These are phyloP conservation scores for Mormyrus proboscirostris DNA, from an alignment of 2,797 vertebrate species.

Conservation along the genomic window DNA sequence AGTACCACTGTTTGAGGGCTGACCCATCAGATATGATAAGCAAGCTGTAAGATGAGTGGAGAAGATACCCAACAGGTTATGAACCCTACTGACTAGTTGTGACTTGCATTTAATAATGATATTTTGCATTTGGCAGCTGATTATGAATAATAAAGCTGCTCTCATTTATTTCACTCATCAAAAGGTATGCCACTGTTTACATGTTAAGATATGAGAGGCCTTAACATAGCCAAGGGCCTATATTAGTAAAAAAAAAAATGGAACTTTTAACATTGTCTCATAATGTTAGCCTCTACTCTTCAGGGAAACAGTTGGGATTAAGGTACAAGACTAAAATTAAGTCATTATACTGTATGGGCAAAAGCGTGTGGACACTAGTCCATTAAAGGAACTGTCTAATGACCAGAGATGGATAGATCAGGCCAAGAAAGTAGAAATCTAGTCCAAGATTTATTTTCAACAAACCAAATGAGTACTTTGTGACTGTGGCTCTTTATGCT, in stretches of 20 bases:
- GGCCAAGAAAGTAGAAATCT: neutral
- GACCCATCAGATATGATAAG: neutral
- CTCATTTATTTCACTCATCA: neutral
- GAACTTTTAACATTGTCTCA: neutral
- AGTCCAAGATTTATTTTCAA: neutral
- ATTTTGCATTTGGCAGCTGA: neutral
- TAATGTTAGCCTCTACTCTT: neutral
- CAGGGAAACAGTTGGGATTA: neutral
- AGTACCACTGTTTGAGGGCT: neutral
- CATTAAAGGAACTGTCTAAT: neutral
- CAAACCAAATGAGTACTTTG: neutral
- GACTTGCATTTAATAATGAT: neutral
- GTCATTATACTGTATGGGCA: neutral
- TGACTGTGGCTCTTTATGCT: neutral
- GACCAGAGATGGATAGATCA: neutral
- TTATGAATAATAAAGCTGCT: neutral
- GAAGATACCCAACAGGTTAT: neutral
- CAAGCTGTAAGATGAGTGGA: neutral
- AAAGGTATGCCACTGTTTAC: neutral
- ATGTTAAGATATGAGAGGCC: neutral
- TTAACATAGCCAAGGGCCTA: neutral
- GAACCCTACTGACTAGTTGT: neutral
- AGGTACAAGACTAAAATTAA: neutral
- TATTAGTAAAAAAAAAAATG: neutral
- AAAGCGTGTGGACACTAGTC: neutral